phyloP scores from a whole-genome alignment of 2,797 vertebrate species.

The Chelon auratus region DNA sequence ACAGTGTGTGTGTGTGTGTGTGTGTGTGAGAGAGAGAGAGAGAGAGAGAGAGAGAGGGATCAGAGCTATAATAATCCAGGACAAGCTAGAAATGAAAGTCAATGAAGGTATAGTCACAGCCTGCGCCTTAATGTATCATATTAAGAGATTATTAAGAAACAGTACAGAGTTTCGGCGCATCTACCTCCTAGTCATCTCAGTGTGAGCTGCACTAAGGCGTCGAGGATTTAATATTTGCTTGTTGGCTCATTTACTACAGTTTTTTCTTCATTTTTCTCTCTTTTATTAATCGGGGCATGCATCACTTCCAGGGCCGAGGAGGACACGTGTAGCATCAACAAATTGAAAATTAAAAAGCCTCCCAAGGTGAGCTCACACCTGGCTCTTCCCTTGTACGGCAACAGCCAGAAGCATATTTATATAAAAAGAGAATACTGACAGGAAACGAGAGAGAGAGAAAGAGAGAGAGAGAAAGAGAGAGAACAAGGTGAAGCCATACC shows the following conservation, averaged over 20 bases:
- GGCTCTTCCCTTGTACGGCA: slow-evolving; percentile 33
- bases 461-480: slow-evolving; percentile 9
- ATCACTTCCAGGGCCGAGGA: slow-evolving; percentile 13
- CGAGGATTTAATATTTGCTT: slow-evolving; percentile 58
- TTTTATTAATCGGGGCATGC: slow-evolving; percentile 19
- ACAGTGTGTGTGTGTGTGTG: slow-evolving; percentile 2
- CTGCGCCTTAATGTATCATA: slow-evolving; percentile 1
- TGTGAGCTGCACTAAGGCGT: slow-evolving; percentile 18
- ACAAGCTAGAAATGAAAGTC: slow-evolving; percentile 12
- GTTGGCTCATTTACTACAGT: slow-evolving; percentile 38
- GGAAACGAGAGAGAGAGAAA: not conserved
- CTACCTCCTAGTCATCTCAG: slow-evolving; percentile 23
- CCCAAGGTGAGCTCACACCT: slow-evolving; percentile 46
- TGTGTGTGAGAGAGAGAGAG: too few relatives aligned
- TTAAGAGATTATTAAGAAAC: slow-evolving; percentile 23
- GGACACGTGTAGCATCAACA: slow-evolving; percentile 1
- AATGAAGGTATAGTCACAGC: not conserved
- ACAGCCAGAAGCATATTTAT: slow-evolving; percentile 44
- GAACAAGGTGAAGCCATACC: slow-evolving; percentile 51
- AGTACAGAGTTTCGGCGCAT: slow-evolving; percentile 9
- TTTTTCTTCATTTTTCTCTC: slow-evolving; percentile 1
- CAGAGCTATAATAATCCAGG: slow-evolving; percentile 20
- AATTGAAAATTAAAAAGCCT: slow-evolving; percentile 22
- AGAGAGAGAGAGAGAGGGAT: slow-evolving; percentile 11
- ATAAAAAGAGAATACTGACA: slow-evolving; percentile 23